Evolutionary conservation across 2,888 invertebrate genomes (phyloP).

Genomic region (Cylloceria caligata): DNA sequence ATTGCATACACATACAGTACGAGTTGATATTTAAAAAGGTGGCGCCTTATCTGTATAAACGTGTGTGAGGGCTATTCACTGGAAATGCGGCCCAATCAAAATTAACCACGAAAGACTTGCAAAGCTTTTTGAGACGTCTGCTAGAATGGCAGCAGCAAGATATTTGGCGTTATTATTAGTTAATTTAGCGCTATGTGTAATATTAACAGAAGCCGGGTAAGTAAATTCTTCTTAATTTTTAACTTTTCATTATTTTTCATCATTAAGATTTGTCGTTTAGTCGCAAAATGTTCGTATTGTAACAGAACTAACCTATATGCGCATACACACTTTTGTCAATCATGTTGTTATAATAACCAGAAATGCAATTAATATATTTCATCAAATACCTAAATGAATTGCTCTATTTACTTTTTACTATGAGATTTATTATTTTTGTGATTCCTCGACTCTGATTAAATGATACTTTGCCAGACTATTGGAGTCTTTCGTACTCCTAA

Average conservation of each 20-base stretch:
- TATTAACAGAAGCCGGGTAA: conserved; percentile 80
- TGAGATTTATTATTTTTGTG: neutral
- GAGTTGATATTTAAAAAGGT: too few relatives aligned
- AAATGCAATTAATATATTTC: neutral
- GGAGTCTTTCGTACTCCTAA: neutral
- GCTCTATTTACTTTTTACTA: neutral
- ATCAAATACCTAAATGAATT: neutral
- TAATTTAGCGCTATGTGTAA: conserved; percentile 78
- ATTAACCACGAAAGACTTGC: conserved; percentile 78
- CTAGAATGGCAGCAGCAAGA: conserved; percentile 81
- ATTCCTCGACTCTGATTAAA: neutral
- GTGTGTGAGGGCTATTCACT: neutral
- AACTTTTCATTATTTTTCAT: neutral
- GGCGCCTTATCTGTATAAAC: neutral
- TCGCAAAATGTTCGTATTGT: neutral
- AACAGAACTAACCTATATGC: conserved; percentile 38
- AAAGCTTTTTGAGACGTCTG: conserved; percentile 78
- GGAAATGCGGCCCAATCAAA: conserved; percentile 76
- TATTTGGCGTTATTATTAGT: conserved; percentile 79
- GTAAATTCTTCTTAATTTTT: conserved; percentile 61
- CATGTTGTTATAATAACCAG: neutral
- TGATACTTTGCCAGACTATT: conserved; percentile 2
- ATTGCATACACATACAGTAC: too few relatives aligned
- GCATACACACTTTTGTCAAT: conserved; percentile 17
- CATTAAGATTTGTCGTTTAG: neutral